Percentiles rank a stretch among this genome's conserved stretches.
Conservation (phyloP, 2,797 vertebrate genomes). For the Myotis pilosus region DNA sequence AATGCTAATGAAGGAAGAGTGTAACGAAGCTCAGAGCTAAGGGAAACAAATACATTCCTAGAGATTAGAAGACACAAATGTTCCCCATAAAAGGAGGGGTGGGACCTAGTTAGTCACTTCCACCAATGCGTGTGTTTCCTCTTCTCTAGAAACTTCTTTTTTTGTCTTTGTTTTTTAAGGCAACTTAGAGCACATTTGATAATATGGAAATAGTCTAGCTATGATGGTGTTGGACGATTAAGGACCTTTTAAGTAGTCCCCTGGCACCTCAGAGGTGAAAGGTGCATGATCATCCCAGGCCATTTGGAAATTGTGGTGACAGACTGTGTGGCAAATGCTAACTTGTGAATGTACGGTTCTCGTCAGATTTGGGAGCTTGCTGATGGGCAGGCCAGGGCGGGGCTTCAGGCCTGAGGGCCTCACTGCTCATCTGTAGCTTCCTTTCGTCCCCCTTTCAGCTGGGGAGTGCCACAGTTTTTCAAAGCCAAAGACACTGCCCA, state of each 20-base stretch:
- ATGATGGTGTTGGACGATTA: neutral
- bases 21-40: conserved; percentile 24
- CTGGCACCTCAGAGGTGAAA: neutral
- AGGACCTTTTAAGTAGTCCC: neutral
- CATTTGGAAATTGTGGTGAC: conserved; percentile 5
- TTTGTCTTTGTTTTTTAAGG: neutral
- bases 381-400: neutral
- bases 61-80: conserved; percentile 14
- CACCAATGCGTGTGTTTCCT: neutral
- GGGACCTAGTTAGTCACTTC: neutral
- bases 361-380: neutral
- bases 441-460: neutral
- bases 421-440: neutral
- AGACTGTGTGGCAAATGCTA: neutral
- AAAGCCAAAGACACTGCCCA: neutral
- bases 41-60: conserved; percentile 39
- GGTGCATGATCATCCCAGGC: neutral
- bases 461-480: neutral
- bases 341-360: neutral
- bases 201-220: neutral
- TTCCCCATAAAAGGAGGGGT: neutral
- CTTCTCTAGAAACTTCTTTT: neutral
- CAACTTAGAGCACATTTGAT: conserved; percentile 29
- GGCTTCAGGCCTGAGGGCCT: neutral
- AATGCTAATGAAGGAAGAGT: conserved; percentile 22